Base-by-base conservation (phyloP, 1,140 invertebrate species). In the Micrasema minimum region DNA sequence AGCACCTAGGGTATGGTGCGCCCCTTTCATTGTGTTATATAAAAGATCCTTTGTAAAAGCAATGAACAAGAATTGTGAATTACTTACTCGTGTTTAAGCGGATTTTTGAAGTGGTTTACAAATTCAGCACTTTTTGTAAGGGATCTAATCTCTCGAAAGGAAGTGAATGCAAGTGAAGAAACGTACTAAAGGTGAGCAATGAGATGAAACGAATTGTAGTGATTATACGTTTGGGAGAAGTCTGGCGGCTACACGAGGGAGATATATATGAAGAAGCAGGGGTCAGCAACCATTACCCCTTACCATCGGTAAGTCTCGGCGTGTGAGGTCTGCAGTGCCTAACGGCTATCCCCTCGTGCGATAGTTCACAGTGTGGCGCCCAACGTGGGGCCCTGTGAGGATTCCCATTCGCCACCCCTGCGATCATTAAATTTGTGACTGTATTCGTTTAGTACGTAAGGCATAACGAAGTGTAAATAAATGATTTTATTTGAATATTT, bases 261-360 rank as follows among this genome's bases (percentile, higher is more conserved):
- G 26, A 31, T 31, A 22, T 12, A 31, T 31, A 22, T 12, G 11
- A 12, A 22, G 35, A 59, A 59, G 55, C 55, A 12, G 55, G 55
- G 55, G 55, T n/a, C 18, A 22, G 9, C 55, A 59, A 59, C 55
- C 35, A 14, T 55, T 59, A 38, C 55, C 37, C 37, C 37, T 59
- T 59, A 59, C 55, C 55, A 14, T 41, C 18, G 16, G 14, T 38
- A 22, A 41, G 11, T n/a, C 11, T 41, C n/a, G 35, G 14, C 35
- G 55, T 7, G 22, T 20, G 53, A 16, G 35, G 55, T 41, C 55
- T 41, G 55, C 55, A 59, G 18, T 59, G 55, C 12, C 55, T 38
- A 18, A 59, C 18, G 20, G 55, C 55, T 9, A 41, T 38, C 18
- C 55, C 55, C 37, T 23, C 55, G 11, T 41, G 55, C 6, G 37